phyloP scores from a whole-genome alignment of 2,888 invertebrate species.

The Cyaniris semiargus region DNA sequence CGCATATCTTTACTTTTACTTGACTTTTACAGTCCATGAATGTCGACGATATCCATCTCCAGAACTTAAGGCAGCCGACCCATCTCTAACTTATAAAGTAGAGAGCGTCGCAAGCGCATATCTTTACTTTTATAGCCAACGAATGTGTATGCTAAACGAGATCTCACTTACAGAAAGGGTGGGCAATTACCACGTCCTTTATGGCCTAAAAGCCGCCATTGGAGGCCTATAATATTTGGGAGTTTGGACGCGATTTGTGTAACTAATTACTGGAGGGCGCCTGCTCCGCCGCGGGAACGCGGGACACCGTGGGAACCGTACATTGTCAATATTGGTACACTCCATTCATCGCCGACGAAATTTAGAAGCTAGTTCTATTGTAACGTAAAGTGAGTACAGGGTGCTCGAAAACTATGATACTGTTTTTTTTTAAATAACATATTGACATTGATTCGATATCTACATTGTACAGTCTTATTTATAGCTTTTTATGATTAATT shows the following conservation, averaged over 20 bases:
- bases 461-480: neutral
- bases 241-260: slow-evolving; percentile 75
- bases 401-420: neutral
- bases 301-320: slow-evolving; percentile 75
- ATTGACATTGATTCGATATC: neutral
- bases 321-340: slow-evolving; percentile 69
- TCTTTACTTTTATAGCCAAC: slow-evolving; percentile 10
- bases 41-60: too few species aligned
- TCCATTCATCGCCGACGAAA: slow-evolving; percentile 64
- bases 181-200: slow-evolving; percentile 74
- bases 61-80: too few species aligned
- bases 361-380: slow-evolving; percentile 59
- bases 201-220: slow-evolving; percentile 75
- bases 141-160: slow-evolving; percentile 38
- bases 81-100: too few species aligned
- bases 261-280: slow-evolving; percentile 62
- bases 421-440: neutral
- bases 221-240: slow-evolving; percentile 67
- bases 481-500: neutral
- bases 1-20: too few species aligned
- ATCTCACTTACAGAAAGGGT: slow-evolving; percentile 62
- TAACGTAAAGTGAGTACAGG: slow-evolving; percentile 56
- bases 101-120: too few species aligned
- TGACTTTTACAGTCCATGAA: too few species aligned
- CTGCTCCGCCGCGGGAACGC: slow-evolving; percentile 60